phyloP scores from a whole-genome alignment of 1,140 invertebrate genomes.

The Drosophila erecta region DNA sequence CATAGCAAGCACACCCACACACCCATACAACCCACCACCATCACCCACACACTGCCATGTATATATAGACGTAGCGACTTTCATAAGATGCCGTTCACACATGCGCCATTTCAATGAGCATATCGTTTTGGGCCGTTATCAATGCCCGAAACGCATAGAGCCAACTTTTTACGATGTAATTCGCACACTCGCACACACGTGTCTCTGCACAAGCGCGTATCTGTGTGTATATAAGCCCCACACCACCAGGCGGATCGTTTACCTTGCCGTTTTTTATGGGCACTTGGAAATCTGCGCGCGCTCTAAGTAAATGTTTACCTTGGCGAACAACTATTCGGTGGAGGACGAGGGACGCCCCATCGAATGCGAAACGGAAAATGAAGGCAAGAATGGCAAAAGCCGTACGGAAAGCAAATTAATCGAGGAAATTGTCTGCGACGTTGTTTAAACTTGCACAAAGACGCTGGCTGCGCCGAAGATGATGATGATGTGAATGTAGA shows the following conservation, averaged over 20 bases:
- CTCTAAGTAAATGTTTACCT: conserved; percentile 79
- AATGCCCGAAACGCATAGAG: conserved; percentile 74
- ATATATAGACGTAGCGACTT: conserved; percentile 21
- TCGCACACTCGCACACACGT: conserved; percentile 54
- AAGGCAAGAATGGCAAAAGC: conserved; percentile 70
- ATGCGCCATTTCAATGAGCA: conserved; percentile 67
- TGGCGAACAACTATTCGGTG: conserved; percentile 65
- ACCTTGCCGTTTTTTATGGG: conserved; percentile 74
- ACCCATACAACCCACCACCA: conserved; percentile 1
- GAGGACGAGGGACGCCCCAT: conserved; percentile 25
- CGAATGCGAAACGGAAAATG: conserved; percentile 75
- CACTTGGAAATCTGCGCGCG: conserved; percentile 75
- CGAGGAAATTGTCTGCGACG: conserved; percentile 81
- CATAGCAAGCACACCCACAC: conserved; percentile 42
- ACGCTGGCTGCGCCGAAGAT: conserved; percentile 35
- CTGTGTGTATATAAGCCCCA: background rate
- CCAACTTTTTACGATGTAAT: conserved; percentile 78
- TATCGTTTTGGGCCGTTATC: conserved; percentile 69
- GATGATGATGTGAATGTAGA: conserved; percentile 29
- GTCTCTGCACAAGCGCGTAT: too few relatives aligned
- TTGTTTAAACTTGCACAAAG: conserved; percentile 81
- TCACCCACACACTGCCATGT: background rate
- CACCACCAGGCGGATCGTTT: conserved; percentile 32
- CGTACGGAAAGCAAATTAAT: conserved; percentile 80
- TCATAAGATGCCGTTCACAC: conserved; percentile 74